Base-by-base conservation (phyloP, 2,888 invertebrate genomes). In the Erebia ligea region DNA sequence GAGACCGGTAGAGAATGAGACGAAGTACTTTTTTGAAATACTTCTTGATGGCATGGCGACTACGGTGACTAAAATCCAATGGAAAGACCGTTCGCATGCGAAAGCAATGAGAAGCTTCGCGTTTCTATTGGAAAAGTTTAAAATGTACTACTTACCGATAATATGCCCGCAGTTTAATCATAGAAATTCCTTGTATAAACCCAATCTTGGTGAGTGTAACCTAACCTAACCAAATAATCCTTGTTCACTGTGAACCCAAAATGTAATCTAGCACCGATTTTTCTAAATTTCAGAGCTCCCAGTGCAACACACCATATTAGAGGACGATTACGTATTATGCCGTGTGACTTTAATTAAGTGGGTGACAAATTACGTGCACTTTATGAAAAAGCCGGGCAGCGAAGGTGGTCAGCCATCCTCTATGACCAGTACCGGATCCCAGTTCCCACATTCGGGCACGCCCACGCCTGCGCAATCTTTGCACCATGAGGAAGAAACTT, bases 51-150 rank as follows among this genome's bases (percentile, higher is more conserved):
- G 96, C 79, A 98, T 98, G 97, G 98, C 99, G 6, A 96, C 97
- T 57, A 98, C 98, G 82, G 96, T 98, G 15, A 96, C 97, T 1
- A 97, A 97, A 86, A 94, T 98, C 70, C 97, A 98, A 82, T 99
- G 98, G 98, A 95, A 96, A 71, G 98, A 98, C 82, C 95, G 96
- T 84, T 94, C 95, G 62, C 95, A 96, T 42, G 95, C 96, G 78
- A 97, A 97, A 86, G 96, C 97, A 79, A 95, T 95, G 90, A 95
- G 96, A 83, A 96, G 97, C 80, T 99, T 99, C 89, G 96, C 96
- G 74, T 99, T 98, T 93, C 92, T 99, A 67, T 94, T 99, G 85
- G 97, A 98, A 85, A 96, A 96, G 81, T 99, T 99, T 84, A 98
- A 98, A 88, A 94, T 96, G 70, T 97, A 97, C 84, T 99, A 99